A percentile compares a stretch with the other conserved stretches of the same genome.
Conservation (phyloP, 2,113 vertebrate genomes). For the Fregetta grallaria region DNA sequence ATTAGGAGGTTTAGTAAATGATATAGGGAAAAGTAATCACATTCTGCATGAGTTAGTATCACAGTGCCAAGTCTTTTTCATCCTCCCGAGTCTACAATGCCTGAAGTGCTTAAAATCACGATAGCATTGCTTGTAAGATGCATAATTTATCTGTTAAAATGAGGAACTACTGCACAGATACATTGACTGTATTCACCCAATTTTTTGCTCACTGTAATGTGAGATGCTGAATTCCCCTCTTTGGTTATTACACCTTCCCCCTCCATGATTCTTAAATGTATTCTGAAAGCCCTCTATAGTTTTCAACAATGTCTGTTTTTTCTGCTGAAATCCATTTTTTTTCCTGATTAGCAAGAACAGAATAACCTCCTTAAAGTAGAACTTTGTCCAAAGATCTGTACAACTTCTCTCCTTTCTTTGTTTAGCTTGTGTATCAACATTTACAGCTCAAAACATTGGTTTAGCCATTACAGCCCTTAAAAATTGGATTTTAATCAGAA, state of each 20-base stretch:
- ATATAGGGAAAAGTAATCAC: not conserved
- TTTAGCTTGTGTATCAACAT: not conserved
- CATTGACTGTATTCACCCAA: not conserved
- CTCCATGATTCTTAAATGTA: not conserved
- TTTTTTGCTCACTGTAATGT: not conserved
- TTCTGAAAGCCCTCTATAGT: not conserved
- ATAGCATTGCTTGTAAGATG: not conserved
- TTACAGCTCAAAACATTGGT: not conserved
- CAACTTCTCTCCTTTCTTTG: not conserved
- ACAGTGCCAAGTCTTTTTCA: not conserved
- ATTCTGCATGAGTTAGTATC: not conserved
- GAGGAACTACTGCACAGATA: not conserved
- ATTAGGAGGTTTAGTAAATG: constrained; percentile 9
- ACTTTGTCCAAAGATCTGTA: not conserved
- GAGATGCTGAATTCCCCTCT: not conserved
- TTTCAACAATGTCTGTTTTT: not conserved
- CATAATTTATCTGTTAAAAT: not conserved
- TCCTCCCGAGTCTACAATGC: not conserved
- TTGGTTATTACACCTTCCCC: not conserved
- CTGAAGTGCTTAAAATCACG: not conserved
- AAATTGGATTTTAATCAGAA: not conserved
- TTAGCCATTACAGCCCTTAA: not conserved
- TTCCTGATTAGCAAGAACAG: constrained; percentile 21
- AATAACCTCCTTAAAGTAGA: constrained; percentile 7
- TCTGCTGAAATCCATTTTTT: constrained; percentile 12